Percentiles rank a stretch among this genome's conserved stretches.
phyloP scores from a whole-genome alignment of 2,888 invertebrate genomes.

The Microctonus brassicae region DNA sequence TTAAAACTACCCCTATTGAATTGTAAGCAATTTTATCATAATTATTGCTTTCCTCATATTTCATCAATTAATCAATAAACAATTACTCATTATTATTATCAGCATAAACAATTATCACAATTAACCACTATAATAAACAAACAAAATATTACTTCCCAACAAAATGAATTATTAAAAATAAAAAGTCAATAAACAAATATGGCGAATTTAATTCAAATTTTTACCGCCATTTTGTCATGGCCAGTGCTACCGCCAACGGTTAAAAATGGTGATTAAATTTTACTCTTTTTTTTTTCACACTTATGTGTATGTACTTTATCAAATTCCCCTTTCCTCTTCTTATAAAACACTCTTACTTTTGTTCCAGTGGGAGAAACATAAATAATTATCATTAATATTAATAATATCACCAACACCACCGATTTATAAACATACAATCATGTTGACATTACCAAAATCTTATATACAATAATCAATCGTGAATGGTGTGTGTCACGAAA shows the following conservation, averaged over 20 bases:
- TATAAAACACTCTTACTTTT: too few species aligned
- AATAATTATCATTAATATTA: background rate
- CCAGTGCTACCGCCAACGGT: background rate
- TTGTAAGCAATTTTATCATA: too few species aligned
- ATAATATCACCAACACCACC: too few species aligned
- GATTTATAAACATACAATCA: background rate
- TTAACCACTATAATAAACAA: too few species aligned
- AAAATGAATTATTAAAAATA: background rate
- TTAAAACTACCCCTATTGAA: too few species aligned
- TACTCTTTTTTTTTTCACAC: background rate
- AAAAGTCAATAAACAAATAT: background rate
- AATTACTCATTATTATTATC: too few species aligned
- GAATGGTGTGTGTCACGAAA: constrained; percentile 8
- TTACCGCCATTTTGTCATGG: background rate
- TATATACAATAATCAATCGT: background rate
- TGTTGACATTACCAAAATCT: constrained; percentile 22
- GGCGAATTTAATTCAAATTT: background rate
- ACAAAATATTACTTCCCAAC: background rate
- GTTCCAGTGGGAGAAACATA: background rate
- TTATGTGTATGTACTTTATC: background rate
- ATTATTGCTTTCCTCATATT: too few species aligned
- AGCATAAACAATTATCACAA: too few species aligned
- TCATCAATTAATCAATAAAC: too few species aligned
- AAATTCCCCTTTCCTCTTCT: too few species aligned
- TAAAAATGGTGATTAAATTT: background rate